Evolutionary conservation across 2,797 vertebrate species (phyloP).

Genomic region (Characodon lateralis): DNA sequence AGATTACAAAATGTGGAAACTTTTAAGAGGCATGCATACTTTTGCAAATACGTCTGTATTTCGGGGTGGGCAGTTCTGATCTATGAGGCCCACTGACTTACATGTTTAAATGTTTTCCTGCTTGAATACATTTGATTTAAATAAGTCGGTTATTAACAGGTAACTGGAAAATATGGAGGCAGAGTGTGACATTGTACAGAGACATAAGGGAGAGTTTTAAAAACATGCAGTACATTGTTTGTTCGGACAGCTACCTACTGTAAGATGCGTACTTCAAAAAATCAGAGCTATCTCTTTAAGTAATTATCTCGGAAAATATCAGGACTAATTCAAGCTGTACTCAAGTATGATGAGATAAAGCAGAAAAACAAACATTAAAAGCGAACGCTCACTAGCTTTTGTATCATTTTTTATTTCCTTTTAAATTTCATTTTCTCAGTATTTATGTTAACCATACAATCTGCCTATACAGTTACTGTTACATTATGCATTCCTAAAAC

Average conservation of each 20-base stretch:
- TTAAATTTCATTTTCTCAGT: background rate
- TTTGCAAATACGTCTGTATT: background rate
- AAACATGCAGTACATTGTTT: background rate
- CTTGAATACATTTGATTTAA: background rate
- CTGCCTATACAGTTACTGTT: no score
- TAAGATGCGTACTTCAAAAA: background rate
- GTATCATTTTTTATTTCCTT: background rate
- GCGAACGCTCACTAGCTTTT: background rate
- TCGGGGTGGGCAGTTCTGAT: background rate
- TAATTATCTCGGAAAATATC: background rate
- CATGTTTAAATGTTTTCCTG: background rate
- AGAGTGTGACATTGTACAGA: background rate
- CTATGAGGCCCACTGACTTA: background rate
- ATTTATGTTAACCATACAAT: background rate
- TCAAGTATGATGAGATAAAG: background rate
- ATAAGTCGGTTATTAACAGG: background rate
- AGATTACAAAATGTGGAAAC: no score
- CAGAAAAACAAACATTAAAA: background rate
- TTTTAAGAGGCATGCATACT: background rate
- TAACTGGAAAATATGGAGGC: background rate
- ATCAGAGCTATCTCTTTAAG: background rate
- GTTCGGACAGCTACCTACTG: background rate
- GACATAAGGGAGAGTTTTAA: background rate
- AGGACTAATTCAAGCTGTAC: background rate
- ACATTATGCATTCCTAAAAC: background rate